A percentile compares a stretch with the other conserved stretches of the same genome.
Evolutionary conservation across 2,888 invertebrate genomes (phyloP).

Genomic region (Hirtodrosophila duncani): DNA sequence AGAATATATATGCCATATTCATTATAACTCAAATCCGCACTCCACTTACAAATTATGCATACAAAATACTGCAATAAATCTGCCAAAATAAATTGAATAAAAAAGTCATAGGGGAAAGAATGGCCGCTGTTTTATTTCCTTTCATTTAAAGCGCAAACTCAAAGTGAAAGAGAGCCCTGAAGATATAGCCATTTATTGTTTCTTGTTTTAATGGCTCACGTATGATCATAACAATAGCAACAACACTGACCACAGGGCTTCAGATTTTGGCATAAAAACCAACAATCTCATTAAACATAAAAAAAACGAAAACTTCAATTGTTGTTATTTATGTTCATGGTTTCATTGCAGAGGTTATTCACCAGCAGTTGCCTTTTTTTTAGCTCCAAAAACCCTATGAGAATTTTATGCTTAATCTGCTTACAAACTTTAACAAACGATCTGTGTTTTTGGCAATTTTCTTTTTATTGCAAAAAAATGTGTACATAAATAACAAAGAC

Average conservation of each 20-base stretch:
- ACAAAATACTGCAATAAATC: slow-evolving; percentile 47
- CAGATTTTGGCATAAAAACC: slow-evolving; percentile 20
- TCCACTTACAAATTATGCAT: slow-evolving; percentile 29
- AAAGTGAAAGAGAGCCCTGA: slow-evolving; percentile 53
- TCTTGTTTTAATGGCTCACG: slow-evolving; percentile 39
- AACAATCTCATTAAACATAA: slow-evolving; percentile 1
- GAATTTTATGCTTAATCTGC: too few relatives aligned
- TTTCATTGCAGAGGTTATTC: slow-evolving; percentile 37
- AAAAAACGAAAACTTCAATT: slow-evolving; percentile 26
- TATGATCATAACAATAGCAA: slow-evolving; percentile 19
- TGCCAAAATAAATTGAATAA: slow-evolving; percentile 42
- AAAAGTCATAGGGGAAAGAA: slow-evolving; percentile 32
- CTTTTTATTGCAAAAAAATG: too few relatives aligned
- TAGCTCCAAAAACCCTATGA: too few relatives aligned
- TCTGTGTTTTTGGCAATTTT: not conserved
- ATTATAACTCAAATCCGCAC: slow-evolving; percentile 1
- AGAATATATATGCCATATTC: not conserved
- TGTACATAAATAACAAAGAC: slow-evolving; percentile 29
- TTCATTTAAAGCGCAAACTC: slow-evolving; percentile 15
- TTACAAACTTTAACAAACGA: too few relatives aligned
- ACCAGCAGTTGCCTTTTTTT: slow-evolving; percentile 19
- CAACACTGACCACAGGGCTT: slow-evolving; percentile 14
- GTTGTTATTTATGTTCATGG: slow-evolving; percentile 11
- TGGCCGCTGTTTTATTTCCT: slow-evolving; percentile 10
- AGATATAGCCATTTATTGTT: slow-evolving; percentile 43